Percentiles rank a stretch among this genome's conserved stretches.
Conservation (phyloP, 2,888 invertebrate genomes). For the Drosophila gaucha region DNA sequence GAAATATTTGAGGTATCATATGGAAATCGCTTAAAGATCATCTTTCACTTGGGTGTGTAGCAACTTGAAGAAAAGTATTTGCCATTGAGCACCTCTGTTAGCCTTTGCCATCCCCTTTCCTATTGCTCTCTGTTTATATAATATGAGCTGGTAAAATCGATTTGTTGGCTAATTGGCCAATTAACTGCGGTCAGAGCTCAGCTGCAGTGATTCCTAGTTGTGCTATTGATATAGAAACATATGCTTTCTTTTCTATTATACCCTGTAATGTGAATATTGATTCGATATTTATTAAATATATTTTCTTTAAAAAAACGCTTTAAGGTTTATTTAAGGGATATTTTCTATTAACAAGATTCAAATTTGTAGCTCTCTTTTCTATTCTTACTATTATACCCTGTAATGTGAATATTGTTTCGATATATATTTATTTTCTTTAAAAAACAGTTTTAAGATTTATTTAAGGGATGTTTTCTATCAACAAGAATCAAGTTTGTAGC, state of each 20-base stretch:
- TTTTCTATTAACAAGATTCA: too few species aligned
- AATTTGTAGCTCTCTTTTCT: too few species aligned
- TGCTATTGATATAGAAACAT: not conserved
- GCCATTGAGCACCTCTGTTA: not conserved
- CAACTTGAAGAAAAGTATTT: not conserved
- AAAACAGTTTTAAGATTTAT: too few species aligned
- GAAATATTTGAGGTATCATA: slow-evolving; percentile 26
- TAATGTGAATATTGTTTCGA: too few species aligned
- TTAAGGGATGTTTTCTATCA: too few species aligned
- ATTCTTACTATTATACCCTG: too few species aligned
- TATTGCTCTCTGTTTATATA: not conserved
- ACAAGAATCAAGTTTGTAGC: too few species aligned
- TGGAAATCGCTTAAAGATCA: slow-evolving; percentile 8
- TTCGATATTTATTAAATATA: too few species aligned
- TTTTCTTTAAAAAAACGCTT: too few species aligned
- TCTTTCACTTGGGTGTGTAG: not conserved
- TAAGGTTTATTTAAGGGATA: too few species aligned
- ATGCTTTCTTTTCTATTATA: not conserved
- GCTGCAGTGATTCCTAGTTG: slow-evolving; percentile 15
- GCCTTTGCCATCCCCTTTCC: too few species aligned
- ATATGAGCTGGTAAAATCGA: slow-evolving; percentile 9
- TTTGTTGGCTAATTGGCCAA: slow-evolving; percentile 21
- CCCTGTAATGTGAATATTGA: not conserved
- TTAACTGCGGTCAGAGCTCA: slow-evolving; percentile 14
- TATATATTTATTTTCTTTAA: too few species aligned